Evolutionary conservation across 2,888 invertebrate genomes (phyloP).

Genomic region (Steinernema carpocapsae): DNA sequence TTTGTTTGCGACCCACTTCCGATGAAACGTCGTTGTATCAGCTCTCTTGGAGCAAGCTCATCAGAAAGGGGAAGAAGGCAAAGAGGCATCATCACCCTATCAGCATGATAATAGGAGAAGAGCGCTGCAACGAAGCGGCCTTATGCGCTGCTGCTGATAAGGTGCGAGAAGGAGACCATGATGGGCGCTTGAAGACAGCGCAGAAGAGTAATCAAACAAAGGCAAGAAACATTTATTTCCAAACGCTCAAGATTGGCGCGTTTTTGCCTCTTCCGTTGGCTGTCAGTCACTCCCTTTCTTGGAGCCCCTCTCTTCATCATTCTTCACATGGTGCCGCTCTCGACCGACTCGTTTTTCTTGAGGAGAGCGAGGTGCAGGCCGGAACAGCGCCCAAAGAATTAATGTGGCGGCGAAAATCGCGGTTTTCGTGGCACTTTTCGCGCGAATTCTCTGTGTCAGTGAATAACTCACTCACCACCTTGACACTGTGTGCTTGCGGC

Average conservation of each 20-base stretch:
- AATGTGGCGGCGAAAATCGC: not conserved
- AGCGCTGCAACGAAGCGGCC: not conserved
- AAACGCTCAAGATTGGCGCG: not conserved
- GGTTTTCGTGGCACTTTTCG: slow-evolving; percentile 1
- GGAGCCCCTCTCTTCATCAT: not conserved
- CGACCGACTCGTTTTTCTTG: too few species aligned
- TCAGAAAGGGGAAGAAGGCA: too few species aligned
- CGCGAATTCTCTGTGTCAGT: slow-evolving; percentile 6
- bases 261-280: not conserved
- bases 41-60: not conserved
- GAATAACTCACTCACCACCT: not conserved
- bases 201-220: not conserved
- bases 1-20: not conserved
- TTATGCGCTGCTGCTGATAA: not conserved
- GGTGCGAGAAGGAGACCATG: not conserved
- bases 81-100: not conserved
- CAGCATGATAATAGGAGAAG: not conserved
- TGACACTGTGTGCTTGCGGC: not conserved
- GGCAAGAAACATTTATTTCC: not conserved
- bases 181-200: not conserved
- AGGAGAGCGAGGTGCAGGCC: too few species aligned
- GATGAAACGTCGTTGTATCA: not conserved
- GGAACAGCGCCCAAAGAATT: not conserved
- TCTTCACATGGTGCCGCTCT: not conserved
- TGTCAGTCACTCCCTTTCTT: not conserved